A percentile compares a stretch with the other conserved stretches of the same genome.
Conservation (phyloP, 2,797 vertebrate species). For the Sebastiscus albofasciatus region DNA sequence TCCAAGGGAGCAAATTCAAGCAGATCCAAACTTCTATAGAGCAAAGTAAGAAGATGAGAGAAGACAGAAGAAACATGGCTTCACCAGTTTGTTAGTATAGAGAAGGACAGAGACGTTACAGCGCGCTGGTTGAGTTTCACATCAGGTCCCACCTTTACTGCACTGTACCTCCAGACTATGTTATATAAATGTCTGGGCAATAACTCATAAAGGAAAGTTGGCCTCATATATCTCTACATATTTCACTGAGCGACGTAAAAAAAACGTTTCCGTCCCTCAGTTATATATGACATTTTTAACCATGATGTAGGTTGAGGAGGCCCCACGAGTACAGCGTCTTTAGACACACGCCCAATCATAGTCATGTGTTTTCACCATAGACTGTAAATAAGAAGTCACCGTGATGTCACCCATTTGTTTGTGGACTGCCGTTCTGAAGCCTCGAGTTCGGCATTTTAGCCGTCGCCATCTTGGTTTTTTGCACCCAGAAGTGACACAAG, state of each 20-base stretch:
- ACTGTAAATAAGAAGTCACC: background rate
- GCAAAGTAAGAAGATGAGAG: background rate
- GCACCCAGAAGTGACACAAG: no score
- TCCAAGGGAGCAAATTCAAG: background rate
- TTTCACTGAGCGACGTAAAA: background rate
- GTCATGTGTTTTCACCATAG: background rate
- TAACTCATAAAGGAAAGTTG: slow-evolving; percentile 20
- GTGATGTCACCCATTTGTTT: background rate
- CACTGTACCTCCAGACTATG: slow-evolving; percentile 17
- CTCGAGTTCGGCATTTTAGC: background rate
- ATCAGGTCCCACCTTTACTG: background rate
- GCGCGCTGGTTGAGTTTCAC: background rate
- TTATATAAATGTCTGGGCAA: slow-evolving; percentile 9
- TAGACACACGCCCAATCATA: background rate
- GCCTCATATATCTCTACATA: background rate
- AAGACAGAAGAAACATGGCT: background rate
- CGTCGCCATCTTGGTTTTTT: no score
- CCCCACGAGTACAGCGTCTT: background rate
- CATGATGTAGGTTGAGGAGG: background rate
- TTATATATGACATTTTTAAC: background rate
- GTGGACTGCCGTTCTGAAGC: background rate
- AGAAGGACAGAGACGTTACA: slow-evolving; percentile 9
- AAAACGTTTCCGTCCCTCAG: no score
- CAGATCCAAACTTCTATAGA: background rate
- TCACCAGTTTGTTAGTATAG: background rate